Evolutionary conservation across 92 coral and sea anemone genomes (phyloP).

Genomic region (Chrysogorgia sp.): DNA sequence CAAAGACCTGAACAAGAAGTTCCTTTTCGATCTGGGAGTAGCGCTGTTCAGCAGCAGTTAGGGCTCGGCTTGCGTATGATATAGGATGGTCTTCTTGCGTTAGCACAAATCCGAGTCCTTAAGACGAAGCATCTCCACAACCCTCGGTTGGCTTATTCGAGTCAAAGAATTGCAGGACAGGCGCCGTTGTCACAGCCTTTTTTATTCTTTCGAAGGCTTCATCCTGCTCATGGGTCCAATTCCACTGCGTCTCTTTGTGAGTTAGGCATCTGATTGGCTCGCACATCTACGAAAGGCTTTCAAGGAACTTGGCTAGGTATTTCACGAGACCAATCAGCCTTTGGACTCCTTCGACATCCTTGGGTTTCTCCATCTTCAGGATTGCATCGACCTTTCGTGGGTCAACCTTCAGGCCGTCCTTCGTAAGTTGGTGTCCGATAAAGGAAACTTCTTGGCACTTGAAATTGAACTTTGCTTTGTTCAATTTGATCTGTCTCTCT

Average conservation of each 20-base stretch:
- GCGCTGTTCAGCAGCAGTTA: conserved; percentile 51
- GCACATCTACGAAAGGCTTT: conserved; percentile 50
- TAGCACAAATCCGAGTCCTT: conserved; percentile 41
- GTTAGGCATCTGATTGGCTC: conserved; percentile 60
- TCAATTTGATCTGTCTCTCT: conserved; percentile 36
- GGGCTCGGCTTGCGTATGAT: conserved; percentile 60
- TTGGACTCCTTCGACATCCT: conserved; percentile 53
- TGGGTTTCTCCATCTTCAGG: conserved; percentile 40
- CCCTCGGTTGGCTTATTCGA: conserved; percentile 53
- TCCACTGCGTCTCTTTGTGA: conserved; percentile 47
- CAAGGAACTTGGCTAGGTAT: conserved; percentile 60
- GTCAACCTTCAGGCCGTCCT: conserved; percentile 62
- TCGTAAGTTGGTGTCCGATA: conserved; percentile 52
- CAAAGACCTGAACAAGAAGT: conserved; percentile 61
- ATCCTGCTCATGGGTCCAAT: conserved; percentile 46
- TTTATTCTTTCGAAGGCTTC: conserved; percentile 49
- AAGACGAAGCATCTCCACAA: conserved; percentile 48
- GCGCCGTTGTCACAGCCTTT: conserved; percentile 54
- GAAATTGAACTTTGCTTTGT: conserved; percentile 49
- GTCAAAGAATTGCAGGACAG: conserved; percentile 55
- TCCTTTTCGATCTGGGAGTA: conserved; percentile 69
- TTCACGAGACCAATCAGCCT: conserved; percentile 62
- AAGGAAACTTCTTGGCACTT: conserved; percentile 45
- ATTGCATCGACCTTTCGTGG: conserved; percentile 60
- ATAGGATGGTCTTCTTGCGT: conserved; percentile 47